Base-by-base conservation (phyloP, 2,888 invertebrate genomes). In the Sinhomidia bicolor region DNA sequence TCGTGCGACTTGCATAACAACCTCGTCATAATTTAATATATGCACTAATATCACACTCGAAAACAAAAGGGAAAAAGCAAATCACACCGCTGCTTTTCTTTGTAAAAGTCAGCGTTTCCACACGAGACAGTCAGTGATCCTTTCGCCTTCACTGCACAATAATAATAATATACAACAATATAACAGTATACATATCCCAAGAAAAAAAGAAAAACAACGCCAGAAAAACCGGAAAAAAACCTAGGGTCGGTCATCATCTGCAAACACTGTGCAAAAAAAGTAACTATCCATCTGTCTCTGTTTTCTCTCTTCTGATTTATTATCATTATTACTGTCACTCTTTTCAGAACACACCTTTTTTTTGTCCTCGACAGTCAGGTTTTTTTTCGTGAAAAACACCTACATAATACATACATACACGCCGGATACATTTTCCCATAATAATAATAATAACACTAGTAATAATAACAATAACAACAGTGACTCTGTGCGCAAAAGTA, bases 261-360 rank as follows among this genome's bases (percentile, higher is more conserved):
- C 5, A 14, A 54, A 6, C 54, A 54, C n/a, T 57, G 57, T 44
- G 44, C 10, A 57, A 4, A 20, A 20, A 20, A n/a, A n/a, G n/a
- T n/a, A 9, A 4, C 57, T 29, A 14, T 62, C 10, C 29, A 26
- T 26, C 62, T 62, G 14, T 62, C 17, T 62, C 62, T 62, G 29
- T 62, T 62, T 62, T 62, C 29, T 62, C 62, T 12, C 4, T n/a
- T 26, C 29, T 62, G 62, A 62, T 62, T 62, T 62, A 62, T 62
- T 26, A 62, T 62, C 62, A 62, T 62, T 62, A 62, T 62, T 62
- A 62, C 62, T 62, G 62, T 62, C 62, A 62, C 62, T 62, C 26
- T 14, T 29, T 17, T n/a, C n/a, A n/a, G n/a, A n/a, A n/a, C n/a
- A n/a, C n/a, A n/a, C n/a, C n/a, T n/a, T n/a, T n/a, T n/a, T n/a